phyloP scores from a whole-genome alignment of 1,140 invertebrate species.

The Drosophila nikananu region DNA sequence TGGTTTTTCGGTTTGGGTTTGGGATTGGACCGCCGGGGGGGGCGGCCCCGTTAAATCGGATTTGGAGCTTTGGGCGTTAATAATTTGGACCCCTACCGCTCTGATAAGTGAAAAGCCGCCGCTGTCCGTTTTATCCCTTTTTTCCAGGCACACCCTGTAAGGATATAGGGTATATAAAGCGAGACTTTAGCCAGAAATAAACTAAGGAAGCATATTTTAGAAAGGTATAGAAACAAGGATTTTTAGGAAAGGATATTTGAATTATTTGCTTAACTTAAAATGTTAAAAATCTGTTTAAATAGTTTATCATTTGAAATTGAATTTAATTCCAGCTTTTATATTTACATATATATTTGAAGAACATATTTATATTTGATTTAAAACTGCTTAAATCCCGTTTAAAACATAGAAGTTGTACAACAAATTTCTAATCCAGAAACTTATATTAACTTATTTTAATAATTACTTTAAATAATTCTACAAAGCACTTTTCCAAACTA shows the following conservation, averaged over 20 bases:
- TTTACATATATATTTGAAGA: no score
- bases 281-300: not conserved
- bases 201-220: not conserved
- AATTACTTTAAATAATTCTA: not conserved
- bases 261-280: not conserved
- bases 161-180: not conserved
- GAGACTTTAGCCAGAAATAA: not conserved
- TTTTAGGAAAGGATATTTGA: not conserved
- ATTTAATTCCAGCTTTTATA: not conserved
- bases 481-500: not conserved
- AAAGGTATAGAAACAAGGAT: not conserved
- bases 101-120: conserved; percentile 71
- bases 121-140: conserved; percentile 62
- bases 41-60: conserved; percentile 68
- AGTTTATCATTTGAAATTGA: not conserved
- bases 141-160: conserved; percentile 22
- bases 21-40: conserved; percentile 19
- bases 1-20: not conserved
- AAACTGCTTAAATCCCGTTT: not conserved
- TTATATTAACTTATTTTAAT: not conserved
- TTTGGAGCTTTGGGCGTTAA: conserved; percentile 79
- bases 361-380: not conserved
- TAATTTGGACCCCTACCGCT: conserved; percentile 72
- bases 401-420: not conserved
- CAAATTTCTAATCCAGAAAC: not conserved